Evolutionary conservation across 2,888 invertebrate genomes (phyloP).

Genomic region (Cyrtodaria siliqua): DNA sequence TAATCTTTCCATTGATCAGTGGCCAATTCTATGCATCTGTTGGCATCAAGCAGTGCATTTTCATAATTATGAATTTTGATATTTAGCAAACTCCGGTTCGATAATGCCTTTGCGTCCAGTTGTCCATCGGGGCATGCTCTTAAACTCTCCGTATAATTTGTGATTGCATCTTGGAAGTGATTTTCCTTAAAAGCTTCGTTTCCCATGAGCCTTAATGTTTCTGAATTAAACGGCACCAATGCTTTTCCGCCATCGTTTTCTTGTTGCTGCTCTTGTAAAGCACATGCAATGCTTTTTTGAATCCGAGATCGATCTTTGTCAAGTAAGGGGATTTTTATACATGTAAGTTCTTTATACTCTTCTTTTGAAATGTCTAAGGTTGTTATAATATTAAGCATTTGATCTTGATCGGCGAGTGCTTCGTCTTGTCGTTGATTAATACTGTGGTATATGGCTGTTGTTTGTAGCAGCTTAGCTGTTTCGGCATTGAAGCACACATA

Average conservation of each 20-base stretch:
- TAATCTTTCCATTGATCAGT: slow-evolving; percentile 29
- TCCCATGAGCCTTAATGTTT: slow-evolving; percentile 1
- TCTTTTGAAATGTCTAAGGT: slow-evolving; percentile 17
- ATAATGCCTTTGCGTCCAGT: slow-evolving; percentile 5
- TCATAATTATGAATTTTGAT: slow-evolving; percentile 31
- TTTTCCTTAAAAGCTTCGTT: slow-evolving; percentile 28
- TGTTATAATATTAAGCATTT: slow-evolving; percentile 33
- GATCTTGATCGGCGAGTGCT: slow-evolving; percentile 36
- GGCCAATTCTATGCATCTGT: slow-evolving; percentile 20
- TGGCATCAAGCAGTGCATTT: slow-evolving; percentile 45
- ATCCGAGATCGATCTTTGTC: slow-evolving; percentile 1
- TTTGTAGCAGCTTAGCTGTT: slow-evolving; percentile 11
- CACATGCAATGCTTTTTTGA: slow-evolving; percentile 2
- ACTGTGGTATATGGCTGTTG: slow-evolving; percentile 32
- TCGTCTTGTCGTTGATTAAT: slow-evolving; percentile 41
- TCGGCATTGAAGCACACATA: slow-evolving; percentile 22
- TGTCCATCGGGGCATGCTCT: slow-evolving; percentile 8
- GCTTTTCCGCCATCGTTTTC: not conserved
- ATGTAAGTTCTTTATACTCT: slow-evolving; percentile 10
- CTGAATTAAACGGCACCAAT: too few species aligned
- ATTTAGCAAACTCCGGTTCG: slow-evolving; percentile 16
- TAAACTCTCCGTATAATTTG: slow-evolving; percentile 4
- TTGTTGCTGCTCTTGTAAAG: slow-evolving; percentile 14
- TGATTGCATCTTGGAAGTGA: slow-evolving; percentile 10
- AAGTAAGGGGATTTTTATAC: slow-evolving; percentile 41